Evolutionary conservation across 2,888 invertebrate species (phyloP), one percentile per base, ranked within the genome.

Genomic region (Acleris sparsana): DNA sequence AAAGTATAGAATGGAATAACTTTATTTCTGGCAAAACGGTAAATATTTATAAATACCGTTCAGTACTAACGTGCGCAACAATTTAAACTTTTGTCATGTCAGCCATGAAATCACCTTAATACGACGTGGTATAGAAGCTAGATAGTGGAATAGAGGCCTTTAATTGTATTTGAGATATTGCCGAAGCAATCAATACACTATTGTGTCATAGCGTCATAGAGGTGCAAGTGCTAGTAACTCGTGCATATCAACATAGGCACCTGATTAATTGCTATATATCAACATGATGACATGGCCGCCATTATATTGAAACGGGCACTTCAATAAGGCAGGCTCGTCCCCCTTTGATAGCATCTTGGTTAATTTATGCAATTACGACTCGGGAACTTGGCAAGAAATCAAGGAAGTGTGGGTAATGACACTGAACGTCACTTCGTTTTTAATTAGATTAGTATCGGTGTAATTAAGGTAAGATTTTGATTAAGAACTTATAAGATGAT

Each of bases 281-380:
- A 51, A 22, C 13, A 33, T 39, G 39, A 59, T 43, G 48, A 33
- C 25, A 17, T 18, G 49, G 33, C 46, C 46, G 33, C 48, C 51
- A 58, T 67, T 75, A 73, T 70, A 72, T 74, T 75, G 70, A 73
- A 70, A 74, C 68, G 70, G 71, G 72, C 69, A 74, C 67, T 75
- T 65, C 70, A 73, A 70, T 73, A 66, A 63, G 72, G 73, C 62
- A 69, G 16, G 73, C 70, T 69, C 72, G 71, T 73, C 73, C 68
- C 72, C 72, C 80, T 84, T 84, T 83, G 83, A 84, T 81, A 81
- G 75, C 77, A 74, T 75, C 72, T 76, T 72, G 70, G 73, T 74
- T 83, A 85, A 83, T 85, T 84, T 82, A 84, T 83, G 79, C 80
- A 85, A 85, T 85, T 83, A 85, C 75, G 72, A 71, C 75, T 29